Evolutionary conservation across 2,888 invertebrate species (phyloP), one percentile per base, ranked within the genome.

Genomic region (Celastrina argiolus): DNA sequence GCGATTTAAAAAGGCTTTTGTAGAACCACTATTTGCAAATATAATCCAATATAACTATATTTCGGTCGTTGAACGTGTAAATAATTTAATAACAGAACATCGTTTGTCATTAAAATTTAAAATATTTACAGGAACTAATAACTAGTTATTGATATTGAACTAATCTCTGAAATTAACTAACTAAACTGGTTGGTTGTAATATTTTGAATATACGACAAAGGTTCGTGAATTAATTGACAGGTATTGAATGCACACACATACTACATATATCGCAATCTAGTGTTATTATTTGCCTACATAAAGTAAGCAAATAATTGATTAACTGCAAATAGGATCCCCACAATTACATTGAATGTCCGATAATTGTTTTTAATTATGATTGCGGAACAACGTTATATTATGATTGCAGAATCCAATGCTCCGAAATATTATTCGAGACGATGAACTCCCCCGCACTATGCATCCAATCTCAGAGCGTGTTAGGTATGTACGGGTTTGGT

Each of bases 391-490:
- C 31, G 5, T 31, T 41, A 41, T n/a, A 41, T 7, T 41, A 12
- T 45, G 0, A 8, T 77, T 77, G 28, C 82, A 88, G 89, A 74
- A 72, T 79, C 6, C 81, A 82, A 76, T 84, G 81, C 74, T 86
- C 87, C 64, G 83, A 90, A 71, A 75, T 88, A 45, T 84, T 87
- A 67, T 88, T 88, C 67, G 89, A 90, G 68, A 80, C 81, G 0
- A 71, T 90, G 1, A 90, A 89, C 56, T 70, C 74, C 1, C 87
- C 89, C 0, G 81, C 79, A 0, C 31, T 88, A 1, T 88, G 86
- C 63, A 74, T 89, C 2, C 87, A 87, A 67, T 68, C 84, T 0
- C 84, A 87, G 68, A 75, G 77, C 28, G 81, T 81, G 0, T 71
- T 88, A 5, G 74, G 87, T 0, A 72, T 89, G 7, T 88, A 84